These are phyloP conservation scores for Calameuta pallipes DNA, from an alignment of 2,888 invertebrate species.

Conservation along the genomic window DNA sequence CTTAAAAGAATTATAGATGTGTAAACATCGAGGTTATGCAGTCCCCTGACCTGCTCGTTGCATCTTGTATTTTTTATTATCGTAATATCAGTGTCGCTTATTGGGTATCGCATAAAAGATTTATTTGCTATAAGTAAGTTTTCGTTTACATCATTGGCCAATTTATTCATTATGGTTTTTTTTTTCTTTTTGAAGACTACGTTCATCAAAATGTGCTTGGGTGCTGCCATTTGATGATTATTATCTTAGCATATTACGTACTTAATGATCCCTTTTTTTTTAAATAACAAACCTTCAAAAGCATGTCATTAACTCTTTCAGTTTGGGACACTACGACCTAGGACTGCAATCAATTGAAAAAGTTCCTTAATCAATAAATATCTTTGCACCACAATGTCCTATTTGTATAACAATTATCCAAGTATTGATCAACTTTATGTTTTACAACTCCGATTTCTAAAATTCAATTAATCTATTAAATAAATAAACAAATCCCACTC, in stretches of 20 bases:
- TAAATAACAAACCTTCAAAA: not conserved
- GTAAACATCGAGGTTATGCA: not conserved
- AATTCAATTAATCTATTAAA: not conserved
- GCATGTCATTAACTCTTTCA: not conserved
- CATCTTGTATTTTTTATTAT: not conserved
- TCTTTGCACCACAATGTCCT: too few relatives aligned
- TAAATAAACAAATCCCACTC: not conserved
- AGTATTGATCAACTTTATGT: too few relatives aligned
- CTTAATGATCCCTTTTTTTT: constrained; percentile 26
- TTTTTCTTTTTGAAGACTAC: not conserved
- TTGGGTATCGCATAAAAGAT: not conserved
- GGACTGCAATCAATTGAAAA: not conserved
- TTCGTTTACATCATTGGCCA: not conserved
- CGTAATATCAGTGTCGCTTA: not conserved
- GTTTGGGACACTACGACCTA: not conserved
- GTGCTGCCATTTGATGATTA: constrained; percentile 26
- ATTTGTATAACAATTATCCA: too few relatives aligned
- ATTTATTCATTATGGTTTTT: not conserved
- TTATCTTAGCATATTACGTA: constrained; percentile 36
- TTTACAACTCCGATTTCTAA: not conserved
- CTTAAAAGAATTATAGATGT: not conserved
- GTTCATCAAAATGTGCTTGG: not conserved
- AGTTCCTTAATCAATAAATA: not conserved
- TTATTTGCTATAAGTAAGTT: not conserved
- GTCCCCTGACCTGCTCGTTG: not conserved